These are phyloP conservation scores for Chesias legatella DNA, from an alignment of 2,888 invertebrate species.

Conservation along the genomic window DNA sequence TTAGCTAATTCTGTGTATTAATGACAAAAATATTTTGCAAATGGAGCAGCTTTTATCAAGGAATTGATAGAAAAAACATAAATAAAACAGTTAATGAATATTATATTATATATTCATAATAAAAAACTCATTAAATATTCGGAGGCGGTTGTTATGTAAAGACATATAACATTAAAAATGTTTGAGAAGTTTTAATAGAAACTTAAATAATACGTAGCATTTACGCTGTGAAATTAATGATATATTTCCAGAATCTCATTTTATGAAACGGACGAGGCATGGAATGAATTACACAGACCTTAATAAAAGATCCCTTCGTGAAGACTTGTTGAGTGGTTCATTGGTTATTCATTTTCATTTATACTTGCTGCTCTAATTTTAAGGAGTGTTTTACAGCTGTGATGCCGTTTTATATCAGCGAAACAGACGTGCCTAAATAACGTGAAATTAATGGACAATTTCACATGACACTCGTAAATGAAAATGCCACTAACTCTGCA, in stretches of 20 bases:
- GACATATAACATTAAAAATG: no score
- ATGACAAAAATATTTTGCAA: no score
- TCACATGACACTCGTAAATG: no score
- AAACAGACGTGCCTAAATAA: slow-evolving; percentile 2
- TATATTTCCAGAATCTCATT: slow-evolving; percentile 34
- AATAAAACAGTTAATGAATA: no score
- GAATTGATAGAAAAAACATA: no score
- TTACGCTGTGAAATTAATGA: slow-evolving; percentile 31
- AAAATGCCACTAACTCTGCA: no score
- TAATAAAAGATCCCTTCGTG: slow-evolving; percentile 57
- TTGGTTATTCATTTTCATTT: slow-evolving; percentile 72
- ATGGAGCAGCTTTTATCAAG: no score
- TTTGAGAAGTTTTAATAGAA: no score
- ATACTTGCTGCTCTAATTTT: slow-evolving; percentile 57
- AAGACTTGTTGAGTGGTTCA: slow-evolving; percentile 63
- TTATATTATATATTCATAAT: no score
- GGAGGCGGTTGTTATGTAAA: no score
- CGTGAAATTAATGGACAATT: slow-evolving; percentile 19
- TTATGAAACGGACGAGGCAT: slow-evolving; percentile 23
- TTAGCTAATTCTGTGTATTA: no score
- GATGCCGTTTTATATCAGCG: slow-evolving; percentile 44
- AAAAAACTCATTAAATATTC: no score
- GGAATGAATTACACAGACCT: slow-evolving; percentile 44
- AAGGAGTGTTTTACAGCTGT: slow-evolving; percentile 44
- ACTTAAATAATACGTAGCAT: slow-evolving; percentile 20